Evolutionary conservation across 2,797 vertebrate genomes (phyloP).

Genomic region (Diceros bicornis): DNA sequence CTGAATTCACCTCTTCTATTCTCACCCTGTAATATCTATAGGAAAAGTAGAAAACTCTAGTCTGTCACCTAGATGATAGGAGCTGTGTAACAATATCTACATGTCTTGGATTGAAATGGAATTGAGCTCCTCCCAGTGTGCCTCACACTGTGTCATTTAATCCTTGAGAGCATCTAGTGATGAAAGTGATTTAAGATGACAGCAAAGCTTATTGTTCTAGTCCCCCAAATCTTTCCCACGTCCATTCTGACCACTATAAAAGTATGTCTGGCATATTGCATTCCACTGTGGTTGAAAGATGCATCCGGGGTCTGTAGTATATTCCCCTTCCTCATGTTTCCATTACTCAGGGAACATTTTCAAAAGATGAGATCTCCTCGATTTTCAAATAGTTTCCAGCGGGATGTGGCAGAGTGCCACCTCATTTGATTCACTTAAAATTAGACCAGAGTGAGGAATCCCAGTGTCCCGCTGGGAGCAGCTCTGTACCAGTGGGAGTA

Average conservation of each 20-base stretch:
- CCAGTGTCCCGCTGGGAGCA: conserved; percentile 72
- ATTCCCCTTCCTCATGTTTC: conserved; percentile 84
- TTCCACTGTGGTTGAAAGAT: conserved; percentile 85
- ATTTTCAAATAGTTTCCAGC: conserved; percentile 86
- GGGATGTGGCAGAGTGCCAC: conserved; percentile 80
- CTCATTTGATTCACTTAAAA: conserved; percentile 82
- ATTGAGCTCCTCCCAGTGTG: neutral
- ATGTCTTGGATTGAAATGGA: neutral
- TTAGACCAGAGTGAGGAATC: conserved; percentile 81
- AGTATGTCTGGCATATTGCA: conserved; percentile 73
- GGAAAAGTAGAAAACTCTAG: neutral
- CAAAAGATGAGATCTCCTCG: conserved; percentile 83
- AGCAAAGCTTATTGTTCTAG: conserved; percentile 61
- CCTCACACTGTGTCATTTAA: conserved; percentile 5
- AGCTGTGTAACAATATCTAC: neutral
- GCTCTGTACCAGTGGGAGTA: conserved; percentile 1
- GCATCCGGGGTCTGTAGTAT: conserved; percentile 78
- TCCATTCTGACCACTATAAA: conserved; percentile 80
- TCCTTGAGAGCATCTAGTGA: conserved; percentile 30
- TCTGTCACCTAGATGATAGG: neutral
- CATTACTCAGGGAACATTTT: conserved; percentile 86
- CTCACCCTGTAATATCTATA: neutral
- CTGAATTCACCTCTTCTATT: neutral
- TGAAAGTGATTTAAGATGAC: conserved; percentile 64
- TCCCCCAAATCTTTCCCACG: conserved; percentile 76